phyloP scores from a whole-genome alignment of 2,888 invertebrate species.

The Drosophila borborema region DNA sequence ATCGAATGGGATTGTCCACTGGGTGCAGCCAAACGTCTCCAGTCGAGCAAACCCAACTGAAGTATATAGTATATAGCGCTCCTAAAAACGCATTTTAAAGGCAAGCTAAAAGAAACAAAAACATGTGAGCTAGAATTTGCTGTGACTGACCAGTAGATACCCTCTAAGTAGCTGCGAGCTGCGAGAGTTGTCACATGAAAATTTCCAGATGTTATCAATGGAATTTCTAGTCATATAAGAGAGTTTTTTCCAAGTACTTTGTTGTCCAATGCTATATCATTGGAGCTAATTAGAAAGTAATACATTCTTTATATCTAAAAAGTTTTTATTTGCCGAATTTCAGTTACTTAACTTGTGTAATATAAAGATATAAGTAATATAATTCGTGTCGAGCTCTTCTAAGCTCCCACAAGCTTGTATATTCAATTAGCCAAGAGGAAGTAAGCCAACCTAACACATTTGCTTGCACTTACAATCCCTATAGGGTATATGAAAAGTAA shows the following conservation, averaged over 20 bases:
- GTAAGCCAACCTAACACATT: not conserved
- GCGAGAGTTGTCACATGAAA: not conserved
- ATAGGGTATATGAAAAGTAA: conserved; percentile 10
- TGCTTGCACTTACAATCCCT: not conserved
- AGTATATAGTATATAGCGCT: conserved; percentile 19
- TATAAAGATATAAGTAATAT: no score
- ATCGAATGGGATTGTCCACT: conserved; percentile 25
- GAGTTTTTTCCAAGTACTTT: no score
- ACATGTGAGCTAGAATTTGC: not conserved
- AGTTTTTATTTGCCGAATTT: no score
- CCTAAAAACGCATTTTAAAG: conserved; percentile 17
- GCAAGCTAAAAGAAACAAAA: not conserved
- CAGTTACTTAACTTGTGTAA: no score
- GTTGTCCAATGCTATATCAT: no score
- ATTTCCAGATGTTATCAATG: not conserved
- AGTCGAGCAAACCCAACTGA: conserved; percentile 11
- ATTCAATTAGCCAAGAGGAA: no score
- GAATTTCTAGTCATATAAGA: not conserved
- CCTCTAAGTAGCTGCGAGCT: not conserved
- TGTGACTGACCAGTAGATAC: not conserved
- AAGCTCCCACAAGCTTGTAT: no score
- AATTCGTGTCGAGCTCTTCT: no score
- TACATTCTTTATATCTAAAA: no score
- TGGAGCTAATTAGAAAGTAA: no score
- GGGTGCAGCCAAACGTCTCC: conserved; percentile 8